These are phyloP conservation scores for Anagrus nilaparvatae DNA, from an alignment of 1,140 invertebrate genomes.

Conservation along the genomic window DNA sequence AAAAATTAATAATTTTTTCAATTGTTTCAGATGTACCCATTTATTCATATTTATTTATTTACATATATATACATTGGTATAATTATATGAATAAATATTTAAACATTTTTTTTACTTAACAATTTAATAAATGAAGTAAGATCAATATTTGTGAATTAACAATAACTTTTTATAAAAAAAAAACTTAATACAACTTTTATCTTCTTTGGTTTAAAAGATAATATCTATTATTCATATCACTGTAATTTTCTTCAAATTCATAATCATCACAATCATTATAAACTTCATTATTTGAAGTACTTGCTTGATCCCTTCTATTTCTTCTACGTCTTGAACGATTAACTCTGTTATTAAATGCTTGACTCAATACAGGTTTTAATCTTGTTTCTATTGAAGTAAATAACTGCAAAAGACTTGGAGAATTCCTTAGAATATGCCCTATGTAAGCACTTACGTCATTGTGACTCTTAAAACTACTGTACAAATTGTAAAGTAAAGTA, in stretches of 20 bases:
- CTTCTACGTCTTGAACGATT: conserved; percentile 9
- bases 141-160: too few relatives aligned
- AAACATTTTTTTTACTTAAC: too few relatives aligned
- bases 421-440: conserved; percentile 39
- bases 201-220: not conserved
- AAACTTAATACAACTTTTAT: too few relatives aligned
- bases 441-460: conserved; percentile 44
- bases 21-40: too few relatives aligned
- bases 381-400: conserved; percentile 25
- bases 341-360: conserved; percentile 1
- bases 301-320: conserved; percentile 11
- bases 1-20: too few relatives aligned
- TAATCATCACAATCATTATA: conserved; percentile 6
- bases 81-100: too few relatives aligned
- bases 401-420: conserved; percentile 41
- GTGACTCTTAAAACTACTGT: conserved; percentile 45
- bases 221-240: conserved; percentile 26
- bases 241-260: conserved; percentile 16
- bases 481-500: conserved; percentile 64
- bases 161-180: too few relatives aligned
- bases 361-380: conserved; percentile 15
- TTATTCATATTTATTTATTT: too few relatives aligned
- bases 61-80: too few relatives aligned
- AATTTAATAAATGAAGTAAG: too few relatives aligned
- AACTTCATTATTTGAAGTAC: conserved; percentile 4